Base-by-base conservation (phyloP, 2,113 vertebrate genomes). In the Odocoileus virginianus region DNA sequence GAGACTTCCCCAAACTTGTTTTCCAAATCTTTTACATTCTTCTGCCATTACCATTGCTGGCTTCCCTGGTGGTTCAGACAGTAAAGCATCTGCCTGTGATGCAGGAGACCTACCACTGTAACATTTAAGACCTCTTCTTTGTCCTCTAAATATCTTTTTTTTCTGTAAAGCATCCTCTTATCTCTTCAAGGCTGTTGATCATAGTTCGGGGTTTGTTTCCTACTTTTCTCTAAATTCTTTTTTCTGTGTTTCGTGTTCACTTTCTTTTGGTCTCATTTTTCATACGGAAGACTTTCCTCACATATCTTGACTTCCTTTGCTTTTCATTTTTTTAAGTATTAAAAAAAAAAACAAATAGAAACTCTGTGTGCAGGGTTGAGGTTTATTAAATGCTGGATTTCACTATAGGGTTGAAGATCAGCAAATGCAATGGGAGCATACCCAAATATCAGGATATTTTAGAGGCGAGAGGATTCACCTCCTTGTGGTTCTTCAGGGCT, bases 381-480 rank as follows among this genome's bases (percentile, higher is more conserved):
- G 7, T 23, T 0, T n/a, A 27, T 33, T 40, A n/a, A 50, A n/a
- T n/a, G 27, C 36, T 8, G 33, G 25, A 23, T 13, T 54, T 58
- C 67, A 3, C 40, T 52, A 2, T 25, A 4, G 19, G 16, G 2
- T 47, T 19, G 21, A 25, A 43, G 23, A 81, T 30, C 23, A 17
- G 67, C 5, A 45, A 55, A 40, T 40, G 14, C 57, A 11, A 11
- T 16, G 28, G 1, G 47, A 23, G 3, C 60, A 50, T 33, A 47
- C 3, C 17, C 23, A 54, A 12, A 19, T 47, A 16, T 25, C 90
- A 36, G 36, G 54, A 36, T 28, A 7, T 5, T 23, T 55, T 4
- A 0, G 45, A 21, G 25, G 2, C 6, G 43, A 67, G 19, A 64
- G 47, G 16, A 16, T 28, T 27, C 30, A 0, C 3, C 14, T 6